A percentile compares a stretch with the other conserved stretches of the same genome.
Conservation (phyloP, 2,888 invertebrate species). For the Drosophila dives region DNA sequence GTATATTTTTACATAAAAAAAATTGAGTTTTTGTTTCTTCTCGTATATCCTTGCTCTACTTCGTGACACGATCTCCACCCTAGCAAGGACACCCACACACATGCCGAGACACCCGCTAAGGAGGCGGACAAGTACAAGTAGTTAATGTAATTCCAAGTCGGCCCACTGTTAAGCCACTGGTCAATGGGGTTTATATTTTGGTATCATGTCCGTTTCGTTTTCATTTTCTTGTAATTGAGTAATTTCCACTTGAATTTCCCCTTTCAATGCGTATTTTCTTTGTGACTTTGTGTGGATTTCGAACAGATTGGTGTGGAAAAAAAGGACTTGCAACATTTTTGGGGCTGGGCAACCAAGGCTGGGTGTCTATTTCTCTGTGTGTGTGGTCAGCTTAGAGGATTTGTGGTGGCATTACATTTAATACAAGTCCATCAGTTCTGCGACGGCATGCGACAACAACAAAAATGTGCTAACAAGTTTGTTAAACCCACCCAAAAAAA, state of each 20-base stretch:
- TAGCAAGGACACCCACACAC: conserved; percentile 42
- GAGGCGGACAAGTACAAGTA: conserved; percentile 27
- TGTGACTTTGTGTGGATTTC: conserved; percentile 77
- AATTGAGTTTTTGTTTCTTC: neutral
- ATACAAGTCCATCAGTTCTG: conserved; percentile 50
- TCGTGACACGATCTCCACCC: conserved; percentile 42
- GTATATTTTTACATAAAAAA: neutral
- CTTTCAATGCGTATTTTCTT: conserved; percentile 65
- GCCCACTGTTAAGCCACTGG: conserved; percentile 41
- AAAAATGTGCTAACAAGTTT: conserved; percentile 58
- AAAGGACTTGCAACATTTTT: conserved; percentile 10
- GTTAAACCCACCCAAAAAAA: conserved; percentile 1
- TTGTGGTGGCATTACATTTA: conserved; percentile 79
- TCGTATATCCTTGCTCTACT: neutral
- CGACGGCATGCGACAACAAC: conserved; percentile 14
- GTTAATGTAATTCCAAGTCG: conserved; percentile 31
- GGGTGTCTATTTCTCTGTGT: conserved; percentile 26
- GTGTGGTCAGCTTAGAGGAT: conserved; percentile 67
- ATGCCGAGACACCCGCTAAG: neutral
- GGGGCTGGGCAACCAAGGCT: neutral
- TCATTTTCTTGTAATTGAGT: conserved; percentile 69
- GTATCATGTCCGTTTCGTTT: conserved; percentile 44
- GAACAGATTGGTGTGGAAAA: conserved; percentile 54
- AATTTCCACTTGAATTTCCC: conserved; percentile 81
- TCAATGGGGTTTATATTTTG: conserved; percentile 54